Evolutionary conservation across 1,140 invertebrate genomes (phyloP).

Genomic region (Eulimnadia texana): DNA sequence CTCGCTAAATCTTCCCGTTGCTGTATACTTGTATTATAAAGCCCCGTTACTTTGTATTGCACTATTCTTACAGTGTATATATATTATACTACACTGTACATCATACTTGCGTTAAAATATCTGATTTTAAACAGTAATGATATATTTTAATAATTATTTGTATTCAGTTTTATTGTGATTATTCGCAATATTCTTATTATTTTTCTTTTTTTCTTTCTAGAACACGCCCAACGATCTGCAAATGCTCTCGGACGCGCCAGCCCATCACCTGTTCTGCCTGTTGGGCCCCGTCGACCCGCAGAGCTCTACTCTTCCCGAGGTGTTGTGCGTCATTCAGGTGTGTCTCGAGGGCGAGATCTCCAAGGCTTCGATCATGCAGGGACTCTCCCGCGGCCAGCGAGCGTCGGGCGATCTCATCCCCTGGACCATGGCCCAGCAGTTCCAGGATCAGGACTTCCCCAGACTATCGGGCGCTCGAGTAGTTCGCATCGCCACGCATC

Average conservation of each 20-base stretch:
- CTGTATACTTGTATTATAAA: background rate
- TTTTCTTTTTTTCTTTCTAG: constrained; percentile 32
- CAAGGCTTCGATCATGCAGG: constrained; percentile 57
- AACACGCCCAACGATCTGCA: constrained; percentile 98
- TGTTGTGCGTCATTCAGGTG: constrained; percentile 81
- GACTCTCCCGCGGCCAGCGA: constrained; percentile 65
- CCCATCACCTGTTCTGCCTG: constrained; percentile 92
- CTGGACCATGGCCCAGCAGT: constrained; percentile 95
- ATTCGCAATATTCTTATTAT: too few relatives aligned
- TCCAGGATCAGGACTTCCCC: constrained; percentile 85
- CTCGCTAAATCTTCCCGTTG: background rate
- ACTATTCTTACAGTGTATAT: too few relatives aligned
- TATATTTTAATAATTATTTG: too few relatives aligned
- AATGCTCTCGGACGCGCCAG: constrained; percentile 96
- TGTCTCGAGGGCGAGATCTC: constrained; percentile 92
- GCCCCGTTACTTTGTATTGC: too few relatives aligned
- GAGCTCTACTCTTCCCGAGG: constrained; percentile 64
- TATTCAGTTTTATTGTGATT: too few relatives aligned
- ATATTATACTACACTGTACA: too few relatives aligned
- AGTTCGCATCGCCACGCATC: constrained; percentile 94
- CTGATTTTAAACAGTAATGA: too few relatives aligned
- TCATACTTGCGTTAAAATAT: too few relatives aligned
- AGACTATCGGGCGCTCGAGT: constrained; percentile 77
- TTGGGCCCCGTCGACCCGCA: constrained; percentile 65
- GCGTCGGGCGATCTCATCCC: constrained; percentile 94